phyloP scores from a whole-genome alignment of 1,140 invertebrate species.

The Brachionus plicatilis region DNA sequence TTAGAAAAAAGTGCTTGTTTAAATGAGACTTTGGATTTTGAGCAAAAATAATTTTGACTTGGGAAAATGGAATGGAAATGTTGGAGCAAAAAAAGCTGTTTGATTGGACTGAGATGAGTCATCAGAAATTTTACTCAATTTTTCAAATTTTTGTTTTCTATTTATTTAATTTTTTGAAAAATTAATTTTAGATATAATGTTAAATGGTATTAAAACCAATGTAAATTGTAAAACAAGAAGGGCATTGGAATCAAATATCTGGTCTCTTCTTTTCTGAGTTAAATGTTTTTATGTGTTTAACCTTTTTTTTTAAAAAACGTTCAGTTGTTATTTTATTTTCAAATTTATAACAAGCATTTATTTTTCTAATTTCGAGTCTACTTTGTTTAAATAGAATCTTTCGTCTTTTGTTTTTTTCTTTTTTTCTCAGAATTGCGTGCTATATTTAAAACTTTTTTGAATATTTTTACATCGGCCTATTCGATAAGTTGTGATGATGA shows the following conservation, averaged over 20 bases:
- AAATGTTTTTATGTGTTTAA: neutral
- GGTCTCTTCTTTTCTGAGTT: neutral
- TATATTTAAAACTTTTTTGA: neutral
- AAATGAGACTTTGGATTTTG: neutral
- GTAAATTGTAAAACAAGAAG: neutral
- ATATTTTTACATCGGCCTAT: conserved; percentile 5
- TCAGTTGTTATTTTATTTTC: neutral
- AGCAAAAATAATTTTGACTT: neutral
- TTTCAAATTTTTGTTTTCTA: neutral
- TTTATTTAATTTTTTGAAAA: neutral
- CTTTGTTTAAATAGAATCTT: neutral
- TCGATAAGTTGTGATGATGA: neutral
- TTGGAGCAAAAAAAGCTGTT: neutral
- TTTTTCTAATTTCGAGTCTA: conserved; percentile 10
- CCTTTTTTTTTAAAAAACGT: neutral
- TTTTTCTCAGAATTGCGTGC: neutral
- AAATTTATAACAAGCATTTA: conserved; percentile 16
- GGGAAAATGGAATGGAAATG: neutral
- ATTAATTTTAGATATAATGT: neutral
- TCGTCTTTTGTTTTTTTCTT: neutral
- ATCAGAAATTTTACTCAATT: neutral
- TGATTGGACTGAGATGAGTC: neutral
- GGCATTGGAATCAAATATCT: neutral
- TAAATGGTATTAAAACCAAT: conserved; percentile 11
- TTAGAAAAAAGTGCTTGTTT: conserved; percentile 1